phyloP scores from a whole-genome alignment of 2,888 invertebrate species.

The Merodon equestris region DNA sequence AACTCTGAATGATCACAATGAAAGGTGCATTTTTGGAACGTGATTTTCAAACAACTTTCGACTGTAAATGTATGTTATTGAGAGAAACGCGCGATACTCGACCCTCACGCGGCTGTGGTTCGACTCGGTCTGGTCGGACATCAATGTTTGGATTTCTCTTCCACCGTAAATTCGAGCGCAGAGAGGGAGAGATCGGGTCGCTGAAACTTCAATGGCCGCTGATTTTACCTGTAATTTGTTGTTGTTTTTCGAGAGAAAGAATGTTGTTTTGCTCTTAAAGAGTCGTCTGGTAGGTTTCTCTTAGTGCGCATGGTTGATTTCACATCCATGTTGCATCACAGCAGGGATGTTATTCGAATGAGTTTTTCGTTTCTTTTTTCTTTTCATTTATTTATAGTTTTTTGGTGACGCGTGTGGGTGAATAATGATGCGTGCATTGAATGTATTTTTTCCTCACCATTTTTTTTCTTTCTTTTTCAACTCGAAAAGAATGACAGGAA shows the following conservation, averaged over 20 bases:
- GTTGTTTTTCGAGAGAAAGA: constrained; percentile 10
- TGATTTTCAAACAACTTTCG: constrained; percentile 7
- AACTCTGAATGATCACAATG: constrained; percentile 5
- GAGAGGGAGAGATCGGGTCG: constrained; percentile 32
- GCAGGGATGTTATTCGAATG: constrained; percentile 60
- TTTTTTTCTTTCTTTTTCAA: no score
- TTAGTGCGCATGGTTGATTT: constrained; percentile 46
- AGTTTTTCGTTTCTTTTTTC: constrained; percentile 19
- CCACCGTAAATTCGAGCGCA: constrained; percentile 36
- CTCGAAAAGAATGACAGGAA: constrained; percentile 22
- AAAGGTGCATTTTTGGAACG: background rate
- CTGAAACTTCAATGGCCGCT: constrained; percentile 55
- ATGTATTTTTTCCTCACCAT: constrained; percentile 15
- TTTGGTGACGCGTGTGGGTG: constrained; percentile 39
- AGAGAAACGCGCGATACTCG: constrained; percentile 44
- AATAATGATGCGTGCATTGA: constrained; percentile 54
- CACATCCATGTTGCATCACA: constrained; percentile 17
- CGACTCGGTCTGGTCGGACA: constrained; percentile 63
- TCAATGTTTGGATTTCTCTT: constrained; percentile 62
- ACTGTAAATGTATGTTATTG: constrained; percentile 16
- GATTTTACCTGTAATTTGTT: constrained; percentile 18
- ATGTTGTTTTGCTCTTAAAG: constrained; percentile 49
- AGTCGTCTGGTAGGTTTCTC: constrained; percentile 48
- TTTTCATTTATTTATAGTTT: constrained; percentile 16
- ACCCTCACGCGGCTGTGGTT: constrained; percentile 49